Evolutionary conservation across 2,888 invertebrate genomes (phyloP), one percentile per base, ranked within the genome.

Genomic region (Parnassius glacialis): DNA sequence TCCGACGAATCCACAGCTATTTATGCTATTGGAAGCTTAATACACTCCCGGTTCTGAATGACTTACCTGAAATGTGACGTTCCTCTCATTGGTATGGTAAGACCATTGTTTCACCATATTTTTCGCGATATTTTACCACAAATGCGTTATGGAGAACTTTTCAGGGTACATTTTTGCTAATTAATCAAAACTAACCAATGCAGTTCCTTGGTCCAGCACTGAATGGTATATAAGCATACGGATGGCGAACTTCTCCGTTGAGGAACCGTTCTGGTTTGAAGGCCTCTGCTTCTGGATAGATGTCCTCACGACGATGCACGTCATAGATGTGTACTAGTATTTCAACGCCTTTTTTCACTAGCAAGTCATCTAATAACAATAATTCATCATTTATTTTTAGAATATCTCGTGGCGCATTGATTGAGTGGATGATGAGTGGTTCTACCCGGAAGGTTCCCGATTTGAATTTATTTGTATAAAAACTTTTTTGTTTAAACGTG

Each of bases 221-320:
- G 68, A 94, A 95, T 0, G 94, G 94, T 57, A 94, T 88, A 72
- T 92, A 95, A 0, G 93, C 89, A 67, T 92, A 94, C 0, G 94
- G 93, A 83, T 94, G 94, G 13, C 94, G 83, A 42, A 79, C 75
- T 1, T 73, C 64, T 2, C 83, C 77, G 68, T 92, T 90, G 44
- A 94, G 76, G 80, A 96, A 96, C 65, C 95, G 83, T 56, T 95
- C 95, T 0, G 95, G 95, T 74, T 94, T 93, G 76, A 94, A 95
- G 64, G 83, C 87, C 55, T 92, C 83, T 0, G 96, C 95, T 66
- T 95, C 88, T 0, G 93, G 92, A 84, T 93, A 96, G 57, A 93
- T 83, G n/a, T 92, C 86, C 0, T 93, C 92, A 74, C 94, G 92
- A 3, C 93, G 92, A 76, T 96, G 95, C 11, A 94, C 67, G 70